phyloP scores from a whole-genome alignment of 2,888 invertebrate genomes.

The Apeira syringaria region DNA sequence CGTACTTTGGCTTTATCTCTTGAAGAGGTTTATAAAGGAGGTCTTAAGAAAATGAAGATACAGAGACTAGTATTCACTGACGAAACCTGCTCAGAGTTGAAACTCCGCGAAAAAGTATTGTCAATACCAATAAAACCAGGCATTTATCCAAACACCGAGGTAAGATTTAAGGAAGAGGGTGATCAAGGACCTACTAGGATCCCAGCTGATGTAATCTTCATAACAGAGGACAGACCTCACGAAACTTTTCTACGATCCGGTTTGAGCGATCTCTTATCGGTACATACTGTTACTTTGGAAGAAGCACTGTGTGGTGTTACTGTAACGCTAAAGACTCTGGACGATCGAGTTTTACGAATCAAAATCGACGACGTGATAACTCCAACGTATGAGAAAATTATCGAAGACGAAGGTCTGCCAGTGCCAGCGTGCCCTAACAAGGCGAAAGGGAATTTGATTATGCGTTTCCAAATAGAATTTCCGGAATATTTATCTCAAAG shows the following conservation, averaged over 20 bases:
- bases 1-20: constrained; percentile 76
- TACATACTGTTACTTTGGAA: constrained; percentile 83
- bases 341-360: constrained; percentile 86
- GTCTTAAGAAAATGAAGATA: constrained; percentile 93
- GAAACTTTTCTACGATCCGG: constrained; percentile 86
- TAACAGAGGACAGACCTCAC: constrained; percentile 88
- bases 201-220: constrained; percentile 90
- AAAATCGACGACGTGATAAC: constrained; percentile 88
- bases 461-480: constrained; percentile 84
- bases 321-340: constrained; percentile 87
- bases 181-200: constrained; percentile 90
- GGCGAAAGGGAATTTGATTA: constrained; percentile 87
- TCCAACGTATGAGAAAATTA: constrained; percentile 87
- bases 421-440: constrained; percentile 83
- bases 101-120: constrained; percentile 88
- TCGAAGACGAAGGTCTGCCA: constrained; percentile 90
- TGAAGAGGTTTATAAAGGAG: constrained; percentile 87
- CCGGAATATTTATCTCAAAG: constrained; percentile 71
- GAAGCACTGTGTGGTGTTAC: constrained; percentile 89
- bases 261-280: constrained; percentile 85
- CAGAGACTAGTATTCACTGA: constrained; percentile 87
- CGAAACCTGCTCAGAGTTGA: constrained; percentile 84
- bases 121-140: constrained; percentile 90
- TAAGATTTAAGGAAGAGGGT: constrained; percentile 90
- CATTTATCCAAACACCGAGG: constrained; percentile 87